Base-by-base conservation (phyloP, 2,113 vertebrate species). In the Anser brachyrhynchus region DNA sequence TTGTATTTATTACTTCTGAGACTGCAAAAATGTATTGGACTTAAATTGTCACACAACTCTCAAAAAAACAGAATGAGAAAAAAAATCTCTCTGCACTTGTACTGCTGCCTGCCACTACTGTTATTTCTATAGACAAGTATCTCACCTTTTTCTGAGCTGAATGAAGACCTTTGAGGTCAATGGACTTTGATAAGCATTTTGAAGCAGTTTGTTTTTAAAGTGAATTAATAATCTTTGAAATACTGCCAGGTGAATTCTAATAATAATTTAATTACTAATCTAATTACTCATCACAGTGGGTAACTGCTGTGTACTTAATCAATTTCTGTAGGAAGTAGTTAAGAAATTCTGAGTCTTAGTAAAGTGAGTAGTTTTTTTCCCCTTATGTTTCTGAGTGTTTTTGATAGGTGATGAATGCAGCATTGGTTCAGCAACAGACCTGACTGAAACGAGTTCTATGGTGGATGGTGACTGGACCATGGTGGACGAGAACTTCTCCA, bases 391-490 rank as follows among this genome's bases (percentile, higher is more conserved):
- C 77, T 92, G 91, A 64, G 66, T 96, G 93, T 95, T 89, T 95
- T 94, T 81, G 59, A 84, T 90, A 99, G 99, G 98, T 87, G 99
- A 99, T 13, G 99, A 99, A 97, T 99, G 98, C 98, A 99, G 99
- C 84, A 98, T 99, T 84, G 99, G 99, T 79, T 99, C 99, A 57
- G 99, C 99, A 92, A 99, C 99, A 1, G 99, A 99, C 96, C 95
- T 99, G 93, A 99, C 99, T 6, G 99, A 99, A 98, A 99, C 99
- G 86, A 99, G 99, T 97, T 99, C 99, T 18, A 96, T 99, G 98
- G 98, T 99, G 95, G 99, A 99, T 39, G 99, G 99, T 11, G 99
- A 99, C 84, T 99, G 99, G 99, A 99, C 98, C 6, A 98, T 99
- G 98, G 99, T 99, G 16, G 99, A 99, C 77, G 99, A 99, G 97